Base-by-base conservation (phyloP, 2,888 invertebrate genomes). In the Drosophila recens region DNA sequence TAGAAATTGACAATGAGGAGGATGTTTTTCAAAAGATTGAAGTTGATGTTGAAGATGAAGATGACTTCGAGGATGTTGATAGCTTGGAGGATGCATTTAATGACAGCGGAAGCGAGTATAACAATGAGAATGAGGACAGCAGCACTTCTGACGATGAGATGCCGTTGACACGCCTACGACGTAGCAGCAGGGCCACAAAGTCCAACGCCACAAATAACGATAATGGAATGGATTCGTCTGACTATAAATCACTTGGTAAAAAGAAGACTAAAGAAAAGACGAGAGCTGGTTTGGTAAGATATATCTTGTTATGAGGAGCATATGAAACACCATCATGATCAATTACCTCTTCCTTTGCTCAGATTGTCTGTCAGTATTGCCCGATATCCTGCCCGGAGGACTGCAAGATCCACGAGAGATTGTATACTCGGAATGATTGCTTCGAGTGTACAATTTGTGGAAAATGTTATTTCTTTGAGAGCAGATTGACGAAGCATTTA, bases 361-460 rank as follows among this genome's bases (percentile, higher is more conserved):
- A 27, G 27, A 27, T 90, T 48, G 90, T 91, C 1, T 91, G 91
- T 3, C 91, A 91, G 52, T 91, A 90, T 36, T 91, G 91, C 42
- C 91, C 90, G 0, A 91, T 90, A 38, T 89, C 90, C 0, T 91
- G 90, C 11, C 81, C 89, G 0, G 85, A 89, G 53, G 90, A 90
- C 13, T 91, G 91, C 51, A 91, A 90, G 69, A 88, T 89, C 42
- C 91, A 91, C 43, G 91, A 91, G 61, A 84, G 90, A 67, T 86
- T 90, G 0, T 91, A 91, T 49, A 91, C 91, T 0, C 89, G 91
- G 1, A 91, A 91, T 36, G 90, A 91, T 43, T 85, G 90, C 46
- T 90, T 90, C 64, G 91, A 91, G 42, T 91, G 91, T 62, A 90
- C 89, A 57, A 81, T 87, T 3, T 91, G 91, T 23, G 91, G 91